Conservation (phyloP, 2,113 vertebrate genomes). For the Epinephelus moara region DNA sequence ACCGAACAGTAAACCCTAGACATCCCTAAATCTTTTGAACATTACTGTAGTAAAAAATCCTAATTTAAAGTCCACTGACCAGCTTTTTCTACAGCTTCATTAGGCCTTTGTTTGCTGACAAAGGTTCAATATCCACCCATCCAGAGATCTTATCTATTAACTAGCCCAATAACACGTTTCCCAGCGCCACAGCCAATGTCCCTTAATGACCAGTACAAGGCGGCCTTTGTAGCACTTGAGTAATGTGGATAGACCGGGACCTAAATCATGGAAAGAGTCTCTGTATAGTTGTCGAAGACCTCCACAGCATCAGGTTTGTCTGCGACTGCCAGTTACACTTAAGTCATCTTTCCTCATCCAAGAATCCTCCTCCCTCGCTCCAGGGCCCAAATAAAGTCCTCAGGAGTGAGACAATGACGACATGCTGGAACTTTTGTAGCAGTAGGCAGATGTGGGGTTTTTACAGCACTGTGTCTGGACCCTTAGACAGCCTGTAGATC, state of each 20-base stretch:
- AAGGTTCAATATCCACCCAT: not conserved
- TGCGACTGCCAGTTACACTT: slow-evolving; percentile 25
- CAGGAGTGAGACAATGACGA: slow-evolving; percentile 32
- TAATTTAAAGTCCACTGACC: not conserved
- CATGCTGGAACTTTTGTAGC: slow-evolving; percentile 35
- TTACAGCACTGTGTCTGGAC: slow-evolving; percentile 38
- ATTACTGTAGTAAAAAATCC: too few relatives aligned
- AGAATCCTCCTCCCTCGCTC: slow-evolving; percentile 20
- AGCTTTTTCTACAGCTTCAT: not conserved
- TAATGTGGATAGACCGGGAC: slow-evolving; percentile 24
- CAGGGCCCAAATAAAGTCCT: not conserved
- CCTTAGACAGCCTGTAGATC: not conserved
- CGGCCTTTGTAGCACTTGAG: slow-evolving; percentile 33
- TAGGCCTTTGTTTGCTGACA: not conserved
- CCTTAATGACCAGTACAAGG: slow-evolving; percentile 28
- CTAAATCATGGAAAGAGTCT: slow-evolving; percentile 47
- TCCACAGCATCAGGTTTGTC: slow-evolving; percentile 11
- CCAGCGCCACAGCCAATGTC: slow-evolving; percentile 1
- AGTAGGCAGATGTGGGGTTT: slow-evolving; percentile 41
- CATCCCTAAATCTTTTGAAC: too few relatives aligned
- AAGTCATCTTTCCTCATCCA: slow-evolving; percentile 48
- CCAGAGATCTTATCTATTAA: not conserved
- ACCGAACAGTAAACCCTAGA: too few relatives aligned
- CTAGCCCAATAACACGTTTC: not conserved
- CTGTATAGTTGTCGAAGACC: slow-evolving; percentile 55